Evolutionary conservation across 2,888 invertebrate species (phyloP), one percentile per base, ranked within the genome.

Genomic region (Hipparchia semele): DNA sequence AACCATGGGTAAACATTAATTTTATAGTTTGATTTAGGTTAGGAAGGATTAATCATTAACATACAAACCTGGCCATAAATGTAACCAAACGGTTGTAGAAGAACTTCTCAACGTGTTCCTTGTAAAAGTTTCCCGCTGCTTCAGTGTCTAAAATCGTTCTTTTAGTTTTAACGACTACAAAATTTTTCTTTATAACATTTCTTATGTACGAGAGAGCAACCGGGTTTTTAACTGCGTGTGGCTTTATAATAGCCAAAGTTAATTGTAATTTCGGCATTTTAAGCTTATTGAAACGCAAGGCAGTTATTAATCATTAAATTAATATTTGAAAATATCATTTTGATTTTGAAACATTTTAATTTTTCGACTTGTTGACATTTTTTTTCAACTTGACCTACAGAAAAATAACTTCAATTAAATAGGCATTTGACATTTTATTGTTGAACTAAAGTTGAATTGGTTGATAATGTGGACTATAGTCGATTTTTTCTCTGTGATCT

Each of bases 171-270:
- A 98, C 92, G 72, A 98, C 94, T 82, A 96, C 95, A 85, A 98
- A 98, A 79, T 96, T 95, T 79, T 95, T 94, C 76, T 94, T 88
- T 77, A 98, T 96, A 78, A 96, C 86, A 74, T 96, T 90, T 81
- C 96, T 95, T 67, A 98, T 96, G 84, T 95, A 95, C 85, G 95
- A 91, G 12, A 97, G 86, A 5, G 96, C 96, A 75, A 96, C 93
- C 0, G 97, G 97, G 85, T 97, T 96, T 83, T 96, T 96, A 2
- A 97, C 94, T 56, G 97, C 95, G 84, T 98, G 98, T 6, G 98
- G 98, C 86, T 98, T 98, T 74, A 98, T 94, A 78, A 98, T 95
- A 4, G 98, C 98, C 79, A 98, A 91, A 39, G 98, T 98, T 81
- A 98, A 90, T 90, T 98, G 94, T 81, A 96, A 84, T 83, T 87